Evolutionary conservation across 2,113 vertebrate species (phyloP).

Genomic region (Coptodon rendalli): DNA sequence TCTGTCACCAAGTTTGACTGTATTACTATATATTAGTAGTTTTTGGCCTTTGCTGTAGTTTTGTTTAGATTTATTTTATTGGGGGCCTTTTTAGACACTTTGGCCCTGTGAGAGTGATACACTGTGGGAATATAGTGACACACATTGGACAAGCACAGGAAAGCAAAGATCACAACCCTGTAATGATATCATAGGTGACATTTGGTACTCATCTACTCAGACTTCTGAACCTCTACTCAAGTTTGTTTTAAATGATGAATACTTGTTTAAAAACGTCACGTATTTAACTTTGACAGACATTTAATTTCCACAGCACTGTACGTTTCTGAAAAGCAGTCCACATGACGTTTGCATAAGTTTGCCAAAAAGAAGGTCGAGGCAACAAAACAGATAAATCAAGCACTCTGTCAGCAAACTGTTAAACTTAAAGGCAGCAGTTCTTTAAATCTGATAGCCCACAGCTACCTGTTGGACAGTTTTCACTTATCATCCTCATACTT

Average conservation of each 20-base stretch:
- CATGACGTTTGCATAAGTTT: background rate
- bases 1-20: background rate
- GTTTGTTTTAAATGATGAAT: background rate
- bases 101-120: background rate
- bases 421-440: background rate
- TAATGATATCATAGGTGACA: background rate
- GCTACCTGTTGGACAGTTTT: background rate
- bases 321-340: background rate
- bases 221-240: background rate
- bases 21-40: background rate
- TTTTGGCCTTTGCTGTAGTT: background rate
- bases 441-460: background rate
- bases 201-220: background rate
- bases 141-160: background rate
- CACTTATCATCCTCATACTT: background rate
- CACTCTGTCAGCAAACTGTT: background rate
- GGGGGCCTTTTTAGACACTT: background rate
- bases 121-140: background rate
- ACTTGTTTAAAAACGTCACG: accelerated
- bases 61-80: background rate
- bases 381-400: accelerated
- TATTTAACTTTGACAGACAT: background rate
- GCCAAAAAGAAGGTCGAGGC: background rate
- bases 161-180: background rate
- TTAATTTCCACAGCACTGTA: background rate